These are phyloP conservation scores for Teleopsis dalmanni DNA, from an alignment of 1,140 invertebrate species.

Conservation along the genomic window DNA sequence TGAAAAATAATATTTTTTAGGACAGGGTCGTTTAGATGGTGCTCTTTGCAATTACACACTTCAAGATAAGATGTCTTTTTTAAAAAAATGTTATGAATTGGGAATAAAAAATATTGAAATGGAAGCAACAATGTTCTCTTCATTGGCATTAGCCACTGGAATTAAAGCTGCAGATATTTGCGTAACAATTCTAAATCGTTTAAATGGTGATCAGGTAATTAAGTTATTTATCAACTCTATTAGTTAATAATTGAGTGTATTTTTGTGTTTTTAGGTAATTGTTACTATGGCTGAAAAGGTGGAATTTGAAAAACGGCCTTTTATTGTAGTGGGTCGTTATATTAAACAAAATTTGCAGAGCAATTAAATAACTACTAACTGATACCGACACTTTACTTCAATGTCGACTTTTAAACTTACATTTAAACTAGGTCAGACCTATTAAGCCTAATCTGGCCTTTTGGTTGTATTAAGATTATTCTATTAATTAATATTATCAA, in stretches of 20 bases:
- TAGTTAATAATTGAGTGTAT: too few relatives aligned
- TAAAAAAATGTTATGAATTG: slow-evolving; percentile 62
- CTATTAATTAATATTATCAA: too few relatives aligned
- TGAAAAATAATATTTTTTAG: slow-evolving; percentile 27
- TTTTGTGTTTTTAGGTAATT: slow-evolving; percentile 76
- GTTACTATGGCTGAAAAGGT: slow-evolving; percentile 24
- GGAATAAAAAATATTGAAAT: slow-evolving; percentile 95
- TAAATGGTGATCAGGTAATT: slow-evolving; percentile 86
- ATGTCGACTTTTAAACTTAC: too few relatives aligned
- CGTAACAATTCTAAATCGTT: slow-evolving; percentile 79
- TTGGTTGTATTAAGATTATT: too few relatives aligned
- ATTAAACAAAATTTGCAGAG: slow-evolving; percentile 5
- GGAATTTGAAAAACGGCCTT: slow-evolving; percentile 26
- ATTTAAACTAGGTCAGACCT: too few relatives aligned
- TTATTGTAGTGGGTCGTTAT: slow-evolving; percentile 24
- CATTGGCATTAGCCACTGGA: slow-evolving; percentile 77
- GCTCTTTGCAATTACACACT: slow-evolving; percentile 80
- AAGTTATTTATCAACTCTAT: neutral
- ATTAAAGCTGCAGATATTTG: slow-evolving; percentile 84
- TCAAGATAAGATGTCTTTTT: slow-evolving; percentile 75
- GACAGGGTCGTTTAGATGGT: slow-evolving; percentile 85
- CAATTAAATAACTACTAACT: too few relatives aligned
- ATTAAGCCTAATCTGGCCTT: too few relatives aligned
- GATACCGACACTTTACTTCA: too few relatives aligned
- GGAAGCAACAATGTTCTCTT: slow-evolving; percentile 87